Evolutionary conservation across 2,888 invertebrate genomes (phyloP), one percentile per base, ranked within the genome.

Genomic region (Andrena praecox): DNA sequence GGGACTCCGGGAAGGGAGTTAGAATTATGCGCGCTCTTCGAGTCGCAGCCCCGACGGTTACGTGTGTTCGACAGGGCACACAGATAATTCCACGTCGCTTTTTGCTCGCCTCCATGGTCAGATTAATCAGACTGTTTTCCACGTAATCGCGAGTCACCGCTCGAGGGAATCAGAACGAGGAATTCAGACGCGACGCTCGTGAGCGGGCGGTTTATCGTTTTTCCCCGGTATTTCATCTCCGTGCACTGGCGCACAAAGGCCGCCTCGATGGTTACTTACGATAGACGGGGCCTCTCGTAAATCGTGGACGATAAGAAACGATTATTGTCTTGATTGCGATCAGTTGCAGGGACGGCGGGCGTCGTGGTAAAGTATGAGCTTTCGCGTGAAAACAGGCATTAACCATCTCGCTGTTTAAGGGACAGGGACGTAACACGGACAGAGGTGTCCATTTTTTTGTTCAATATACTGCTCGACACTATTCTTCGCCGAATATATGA

Each of bases 251-350:
- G 2, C 42, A 12, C 24, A 67, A 71, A 62, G 33, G 60, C 72
- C 52, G 27, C 54, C 54, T 8, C 60, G 64, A 77, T 74, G 67
- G 59, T 72, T 70, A 77, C 6, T 33, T 5, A 27, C 33, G 74
- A 67, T 64, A 60, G 56, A 80, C 60, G 59, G 42, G 67, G 64
- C 52, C 68, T 42, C 10, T 27, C 52, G 16, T 79, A 78, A 82
- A 78, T 84, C 64, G 84, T 35, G 52, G 50, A 10, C 59, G 62
- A 79, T 82, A 76, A 76, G 74, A 64, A 52, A 68, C 63, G 62
- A 85, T 85, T 74, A 74, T 67, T 33, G 29, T 52, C 68, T n/a
- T n/a, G 54, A 64, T 29, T 35, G 24, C 66, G 59, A 84, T 72
- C 80, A 62, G 63, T 74, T 74, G 71, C 74, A 31, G 1, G 7